Evolutionary conservation across 2,888 invertebrate genomes (phyloP).

Genomic region (Taphrorychus bicolor): DNA sequence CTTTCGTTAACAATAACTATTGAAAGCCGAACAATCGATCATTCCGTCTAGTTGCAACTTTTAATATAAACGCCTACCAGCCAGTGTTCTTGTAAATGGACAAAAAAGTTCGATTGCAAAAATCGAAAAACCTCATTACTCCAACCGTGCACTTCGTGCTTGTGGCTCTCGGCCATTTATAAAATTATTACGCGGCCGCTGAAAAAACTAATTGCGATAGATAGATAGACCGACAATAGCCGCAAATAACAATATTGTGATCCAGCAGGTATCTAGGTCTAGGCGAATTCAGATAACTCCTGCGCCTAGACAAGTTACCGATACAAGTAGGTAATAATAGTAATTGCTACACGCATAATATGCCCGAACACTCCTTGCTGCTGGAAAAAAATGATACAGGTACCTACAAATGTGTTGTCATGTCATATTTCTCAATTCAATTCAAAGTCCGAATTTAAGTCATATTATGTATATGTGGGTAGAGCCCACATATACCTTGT

Average conservation of each 20-base stretch:
- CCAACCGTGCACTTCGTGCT: conserved; percentile 30
- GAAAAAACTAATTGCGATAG: conserved; percentile 33
- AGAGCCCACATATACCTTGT: too few relatives aligned
- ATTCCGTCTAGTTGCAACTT: background rate
- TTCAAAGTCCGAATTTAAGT: background rate
- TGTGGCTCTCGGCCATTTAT: conserved; percentile 28
- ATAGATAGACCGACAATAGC: conserved; percentile 33
- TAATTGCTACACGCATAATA: too few relatives aligned
- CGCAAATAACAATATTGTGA: conserved; percentile 30
- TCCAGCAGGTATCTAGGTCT: conserved; percentile 37
- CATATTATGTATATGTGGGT: too few relatives aligned
- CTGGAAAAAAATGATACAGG: background rate
- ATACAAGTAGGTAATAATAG: background rate
- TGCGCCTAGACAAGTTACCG: conserved; percentile 5
- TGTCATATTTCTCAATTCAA: background rate
- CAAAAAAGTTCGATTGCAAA: conserved; percentile 19
- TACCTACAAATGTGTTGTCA: background rate
- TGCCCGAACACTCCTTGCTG: background rate
- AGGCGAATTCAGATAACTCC: conserved; percentile 25
- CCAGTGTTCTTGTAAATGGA: conserved; percentile 13
- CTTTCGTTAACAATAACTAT: background rate
- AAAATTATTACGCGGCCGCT: conserved; percentile 28
- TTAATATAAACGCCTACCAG: conserved; percentile 16
- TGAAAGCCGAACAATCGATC: conserved; percentile 10
- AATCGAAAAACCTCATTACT: conserved; percentile 32